phyloP scores from a whole-genome alignment of 1,140 invertebrate species.

The Sycobia sp. region DNA sequence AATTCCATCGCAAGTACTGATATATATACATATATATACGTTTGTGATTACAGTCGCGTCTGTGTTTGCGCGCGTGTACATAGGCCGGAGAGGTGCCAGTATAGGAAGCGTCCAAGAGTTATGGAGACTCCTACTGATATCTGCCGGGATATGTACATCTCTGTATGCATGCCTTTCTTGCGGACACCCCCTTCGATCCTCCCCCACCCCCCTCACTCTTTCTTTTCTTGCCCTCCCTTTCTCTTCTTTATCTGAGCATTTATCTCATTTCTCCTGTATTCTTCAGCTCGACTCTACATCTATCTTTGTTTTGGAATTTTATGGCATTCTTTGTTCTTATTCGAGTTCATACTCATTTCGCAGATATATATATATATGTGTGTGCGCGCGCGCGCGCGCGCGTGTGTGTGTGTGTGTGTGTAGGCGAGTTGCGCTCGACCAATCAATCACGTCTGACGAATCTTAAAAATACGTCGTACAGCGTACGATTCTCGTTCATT shows the following conservation, averaged over 20 bases:
- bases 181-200: constrained; percentile 1
- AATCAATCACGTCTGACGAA: constrained; percentile 4
- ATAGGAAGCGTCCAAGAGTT: constrained; percentile 48
- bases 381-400: too few relatives aligned
- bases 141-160: constrained; percentile 27
- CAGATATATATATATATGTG: too few relatives aligned
- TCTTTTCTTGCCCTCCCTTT: not conserved
- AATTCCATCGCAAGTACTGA: constrained; percentile 52
- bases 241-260: constrained; percentile 15
- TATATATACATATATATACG: too few relatives aligned
- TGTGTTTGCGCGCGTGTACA: constrained; percentile 15
- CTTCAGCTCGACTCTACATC: constrained; percentile 27
- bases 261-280: constrained; percentile 20
- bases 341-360: constrained; percentile 22
- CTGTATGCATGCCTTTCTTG: not conserved
- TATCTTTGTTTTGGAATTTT: constrained; percentile 23
- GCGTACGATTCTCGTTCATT: not conserved
- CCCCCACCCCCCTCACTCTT: constrained; percentile 10
- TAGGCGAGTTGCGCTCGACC: too few relatives aligned
- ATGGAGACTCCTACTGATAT: constrained; percentile 50
- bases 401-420: too few relatives aligned
- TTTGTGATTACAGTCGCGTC: too few relatives aligned
- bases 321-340: constrained; percentile 6
- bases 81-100: constrained; percentile 1
- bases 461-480: constrained; percentile 2